Evolutionary conservation across 1,140 invertebrate genomes (phyloP).

Genomic region (Adelges cooleyi): DNA sequence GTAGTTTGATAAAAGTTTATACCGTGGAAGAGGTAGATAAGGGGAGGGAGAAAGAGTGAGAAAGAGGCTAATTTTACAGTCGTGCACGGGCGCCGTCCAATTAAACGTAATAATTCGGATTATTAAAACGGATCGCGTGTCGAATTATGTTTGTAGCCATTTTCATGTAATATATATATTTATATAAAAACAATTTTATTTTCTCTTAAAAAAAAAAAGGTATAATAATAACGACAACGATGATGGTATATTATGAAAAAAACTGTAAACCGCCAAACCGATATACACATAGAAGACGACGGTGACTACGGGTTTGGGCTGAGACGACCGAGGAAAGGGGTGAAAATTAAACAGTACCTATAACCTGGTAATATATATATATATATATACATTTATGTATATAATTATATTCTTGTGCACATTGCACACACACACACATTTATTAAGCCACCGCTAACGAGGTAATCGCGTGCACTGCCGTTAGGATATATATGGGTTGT

Average conservation of each 20-base stretch:
- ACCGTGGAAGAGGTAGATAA: too few relatives aligned
- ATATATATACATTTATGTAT: background rate
- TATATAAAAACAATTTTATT: too few relatives aligned
- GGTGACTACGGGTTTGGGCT: too few relatives aligned
- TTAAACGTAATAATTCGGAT: conserved; percentile 28
- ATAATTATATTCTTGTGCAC: background rate
- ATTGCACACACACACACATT: background rate
- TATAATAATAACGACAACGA: background rate
- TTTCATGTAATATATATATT: too few relatives aligned
- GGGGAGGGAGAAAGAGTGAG: background rate
- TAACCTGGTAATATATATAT: too few relatives aligned
- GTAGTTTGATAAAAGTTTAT: too few relatives aligned
- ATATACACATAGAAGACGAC: background rate
- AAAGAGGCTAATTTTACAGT: background rate
- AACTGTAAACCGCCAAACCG: too few relatives aligned
- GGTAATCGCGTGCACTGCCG: conserved; percentile 19
- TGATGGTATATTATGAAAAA: background rate
- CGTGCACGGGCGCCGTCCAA: conserved; percentile 21
- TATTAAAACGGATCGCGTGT: conserved; percentile 28
- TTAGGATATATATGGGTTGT: conserved; percentile 4
- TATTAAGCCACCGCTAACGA: conserved; percentile 5
- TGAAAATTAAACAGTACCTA: conserved; percentile 22
- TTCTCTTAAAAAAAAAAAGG: background rate
- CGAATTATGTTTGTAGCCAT: conserved; percentile 5
- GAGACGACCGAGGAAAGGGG: background rate